Evolutionary conservation across 2,113 vertebrate species (phyloP), one percentile per base, ranked within the genome.

Genomic region (Anarrhichthys ocellatus): DNA sequence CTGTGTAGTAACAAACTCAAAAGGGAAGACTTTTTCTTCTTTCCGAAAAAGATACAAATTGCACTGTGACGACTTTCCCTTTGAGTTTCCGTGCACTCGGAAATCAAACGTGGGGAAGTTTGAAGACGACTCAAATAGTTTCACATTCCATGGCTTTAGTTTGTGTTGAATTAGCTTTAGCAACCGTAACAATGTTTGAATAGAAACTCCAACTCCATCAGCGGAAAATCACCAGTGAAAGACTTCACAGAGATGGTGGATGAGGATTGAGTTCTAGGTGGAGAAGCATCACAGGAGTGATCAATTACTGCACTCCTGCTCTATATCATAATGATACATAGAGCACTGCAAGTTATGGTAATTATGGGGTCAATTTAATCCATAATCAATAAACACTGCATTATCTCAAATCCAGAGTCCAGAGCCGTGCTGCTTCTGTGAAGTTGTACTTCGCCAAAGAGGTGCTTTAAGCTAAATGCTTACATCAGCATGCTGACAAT

Each of bases 1-100:
- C 32, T 36, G 50, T 58, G 4, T 27, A 54, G 81, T 54, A 80
- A 56, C 63, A 85, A 81, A 83, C 54, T 75, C 13, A 42, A 83
- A 27, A 67, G 44, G 42, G 9, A 32, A 64, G 46, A 34, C 42
- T 67, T 38, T 34, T 6, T 56, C 4, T 63, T 54, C 40, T 73
- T 46, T 54, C 42, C 56, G 52, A 73, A 32, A 29, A 61, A n/a
- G 14, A 52, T 86, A 77, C 44, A 81, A 68, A 70, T 71, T 86
- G 48, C 24, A 56, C 18, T 44, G 42, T 27, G 34, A 36, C 3
- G 1, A 84, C n/a, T 65, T 71, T 87, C 18, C 24, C 56, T 83
- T 69, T 82, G 40, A 64, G 61, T 83, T 78, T 81, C 32, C 8
- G 1, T 27, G 20, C 0, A n/a, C 17, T 27, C 10, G 1, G 18